These are phyloP conservation scores for Isichthys henryi DNA, from an alignment of 2,113 vertebrate species.

Conservation along the genomic window DNA sequence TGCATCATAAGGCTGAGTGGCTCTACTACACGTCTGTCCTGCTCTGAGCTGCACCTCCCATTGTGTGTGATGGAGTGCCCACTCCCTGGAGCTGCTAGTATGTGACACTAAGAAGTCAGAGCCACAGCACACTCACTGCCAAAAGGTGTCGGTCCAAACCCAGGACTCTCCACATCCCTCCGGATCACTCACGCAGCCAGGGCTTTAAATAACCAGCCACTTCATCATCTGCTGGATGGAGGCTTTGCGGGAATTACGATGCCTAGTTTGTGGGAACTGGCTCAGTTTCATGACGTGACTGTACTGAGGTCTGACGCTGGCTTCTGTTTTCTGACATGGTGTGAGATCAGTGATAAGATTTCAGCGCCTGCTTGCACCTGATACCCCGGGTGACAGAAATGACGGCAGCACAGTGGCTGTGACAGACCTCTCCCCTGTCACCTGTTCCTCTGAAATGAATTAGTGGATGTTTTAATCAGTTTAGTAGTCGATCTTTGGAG, in stretches of 20 bases:
- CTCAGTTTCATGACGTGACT: background rate
- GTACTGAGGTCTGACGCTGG: background rate
- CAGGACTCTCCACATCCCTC: background rate
- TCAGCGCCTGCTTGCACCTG: background rate
- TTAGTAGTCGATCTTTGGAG: constrained; percentile 32
- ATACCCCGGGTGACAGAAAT: background rate
- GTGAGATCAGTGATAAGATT: background rate
- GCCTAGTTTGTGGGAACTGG: background rate
- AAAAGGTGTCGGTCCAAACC: no score
- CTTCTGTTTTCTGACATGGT: background rate
- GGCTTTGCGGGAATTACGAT: background rate
- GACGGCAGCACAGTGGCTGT: background rate
- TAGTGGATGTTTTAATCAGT: constrained; percentile 32
- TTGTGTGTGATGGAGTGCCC: background rate
- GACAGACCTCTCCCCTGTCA: background rate
- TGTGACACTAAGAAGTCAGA: background rate
- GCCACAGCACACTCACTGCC: background rate
- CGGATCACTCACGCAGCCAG: background rate
- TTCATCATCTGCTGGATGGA: background rate
- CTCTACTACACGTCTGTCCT: background rate
- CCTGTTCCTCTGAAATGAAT: constrained; percentile 26
- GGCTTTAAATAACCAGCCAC: background rate
- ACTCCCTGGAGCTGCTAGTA: background rate
- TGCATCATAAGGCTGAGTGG: background rate
- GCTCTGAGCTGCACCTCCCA: background rate